Percentiles rank a stretch among this genome's conserved stretches.
Evolutionary conservation across 2,113 vertebrate genomes (phyloP).

Genomic region (Montifringilla adamsi): DNA sequence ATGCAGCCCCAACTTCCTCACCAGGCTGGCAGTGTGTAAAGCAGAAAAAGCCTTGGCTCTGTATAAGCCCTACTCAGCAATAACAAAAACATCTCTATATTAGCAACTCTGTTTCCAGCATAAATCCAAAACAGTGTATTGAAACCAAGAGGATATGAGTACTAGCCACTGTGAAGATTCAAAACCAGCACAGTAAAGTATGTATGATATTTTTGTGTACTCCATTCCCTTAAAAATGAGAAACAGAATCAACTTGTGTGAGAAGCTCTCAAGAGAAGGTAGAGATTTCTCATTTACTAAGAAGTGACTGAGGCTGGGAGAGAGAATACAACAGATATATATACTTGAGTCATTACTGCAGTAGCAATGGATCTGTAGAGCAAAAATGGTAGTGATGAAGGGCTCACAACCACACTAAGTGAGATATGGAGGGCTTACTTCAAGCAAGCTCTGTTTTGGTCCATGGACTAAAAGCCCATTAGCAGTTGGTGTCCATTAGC

Average conservation of each 20-base stretch:
- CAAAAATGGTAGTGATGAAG: background rate
- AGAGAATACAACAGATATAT: background rate
- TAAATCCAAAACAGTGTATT: background rate
- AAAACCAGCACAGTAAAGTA: background rate
- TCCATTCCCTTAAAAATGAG: background rate
- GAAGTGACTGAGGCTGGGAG: background rate
- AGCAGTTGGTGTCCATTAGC: background rate
- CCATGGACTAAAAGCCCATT: background rate
- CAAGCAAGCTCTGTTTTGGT: background rate
- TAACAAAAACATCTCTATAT: background rate
- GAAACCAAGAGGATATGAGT: background rate
- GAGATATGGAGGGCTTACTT: background rate
- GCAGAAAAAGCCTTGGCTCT: background rate
- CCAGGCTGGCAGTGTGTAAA: fast-evolving
- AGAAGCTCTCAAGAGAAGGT: background rate
- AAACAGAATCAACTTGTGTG: background rate
- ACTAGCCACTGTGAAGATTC: background rate
- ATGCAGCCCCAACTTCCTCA: background rate
- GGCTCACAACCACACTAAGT: background rate
- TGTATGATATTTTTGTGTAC: background rate
- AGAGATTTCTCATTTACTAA: background rate
- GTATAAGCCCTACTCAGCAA: background rate
- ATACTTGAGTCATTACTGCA: background rate
- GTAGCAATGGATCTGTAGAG: background rate
- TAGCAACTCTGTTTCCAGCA: background rate